Evolutionary conservation across 2,888 invertebrate genomes (phyloP), one percentile per base, ranked within the genome.

Genomic region (Drosophila buzzatii): DNA sequence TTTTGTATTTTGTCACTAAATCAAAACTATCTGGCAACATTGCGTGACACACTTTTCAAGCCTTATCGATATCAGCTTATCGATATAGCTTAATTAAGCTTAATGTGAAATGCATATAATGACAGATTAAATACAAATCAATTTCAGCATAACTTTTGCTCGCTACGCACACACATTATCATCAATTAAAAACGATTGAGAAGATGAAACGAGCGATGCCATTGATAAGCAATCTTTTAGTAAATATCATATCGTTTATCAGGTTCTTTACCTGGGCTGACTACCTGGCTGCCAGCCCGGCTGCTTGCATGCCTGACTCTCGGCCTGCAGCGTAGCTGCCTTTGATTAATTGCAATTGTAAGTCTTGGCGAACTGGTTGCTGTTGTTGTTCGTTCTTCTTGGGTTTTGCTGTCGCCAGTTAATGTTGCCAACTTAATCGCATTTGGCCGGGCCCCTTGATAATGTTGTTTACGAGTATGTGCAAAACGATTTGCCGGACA

Each of bases 361-460:
- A 62, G 73, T 62, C 47, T 41, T 7, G 35, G 55, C 42, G 39
- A 77, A 73, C 76, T 47, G 75, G 70, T 78, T 79, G 61, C 2
- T 37, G 57, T n/a, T 12, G 56, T 12, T 31, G 31, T 18, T 31
- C 20, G 2, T 35, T 52, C 67, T 37, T 33, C 33, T 61, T 64
- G 61, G 49, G 39, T 33, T 47, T 33, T 66, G 79, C 87, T 81
- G 89, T 89, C 86, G 79, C 81, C 89, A 71, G 77, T 89, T 86
- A 79, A 86, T 86, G 87, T 85, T 85, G 79, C 85, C 82, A 85
- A 81, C 85, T 86, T 89, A 89, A 86, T 89, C 89, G 88, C 85
- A 73, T 82, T 84, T 85, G 79, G 76, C 67, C 75, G 70, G 65
- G 59, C 27, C 67, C 59, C 74, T 75, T 89, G 86, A 86, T 86